These are phyloP conservation scores for Semnornis frantzii DNA, from an alignment of 2,113 vertebrate genomes.

Conservation along the genomic window DNA sequence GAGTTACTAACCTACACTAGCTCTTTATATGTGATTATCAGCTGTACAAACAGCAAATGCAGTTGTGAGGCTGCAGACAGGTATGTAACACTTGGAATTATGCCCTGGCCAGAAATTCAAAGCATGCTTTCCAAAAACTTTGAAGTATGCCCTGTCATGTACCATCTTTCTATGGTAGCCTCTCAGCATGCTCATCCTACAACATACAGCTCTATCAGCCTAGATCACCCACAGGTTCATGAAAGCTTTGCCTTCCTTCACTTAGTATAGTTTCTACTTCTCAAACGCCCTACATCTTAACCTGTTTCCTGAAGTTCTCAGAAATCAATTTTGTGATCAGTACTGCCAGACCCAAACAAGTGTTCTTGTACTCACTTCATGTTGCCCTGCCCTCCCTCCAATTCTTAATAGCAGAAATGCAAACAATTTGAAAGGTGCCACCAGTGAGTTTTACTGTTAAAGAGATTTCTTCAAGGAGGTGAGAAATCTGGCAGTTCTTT, in stretches of 20 bases:
- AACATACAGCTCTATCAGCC: neutral
- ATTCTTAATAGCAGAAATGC: neutral
- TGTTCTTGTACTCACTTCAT: neutral
- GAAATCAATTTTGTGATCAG: slow-evolving; percentile 34
- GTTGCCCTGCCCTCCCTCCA: slow-evolving; percentile 2
- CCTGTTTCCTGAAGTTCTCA: neutral
- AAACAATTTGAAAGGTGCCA: slow-evolving; percentile 2
- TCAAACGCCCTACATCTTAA: slow-evolving; percentile 39
- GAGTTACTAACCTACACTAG: neutral
- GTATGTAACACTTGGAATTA: slow-evolving; percentile 30
- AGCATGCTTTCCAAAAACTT: slow-evolving; percentile 33
- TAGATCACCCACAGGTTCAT: slow-evolving; percentile 17
- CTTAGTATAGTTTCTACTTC: neutral
- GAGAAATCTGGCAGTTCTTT: slow-evolving; percentile 26
- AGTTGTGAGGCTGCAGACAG: slow-evolving; percentile 26
- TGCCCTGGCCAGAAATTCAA: slow-evolving; percentile 57
- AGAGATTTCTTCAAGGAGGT: slow-evolving; percentile 20
- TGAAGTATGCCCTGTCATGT: slow-evolving; percentile 27
- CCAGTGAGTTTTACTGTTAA: neutral
- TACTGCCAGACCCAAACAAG: neutral
- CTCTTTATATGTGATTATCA: neutral
- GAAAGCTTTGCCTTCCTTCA: neutral
- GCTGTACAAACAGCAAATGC: neutral
- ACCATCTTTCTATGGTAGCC: neutral
- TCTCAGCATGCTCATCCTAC: slow-evolving; percentile 1